Percentiles rank a stretch among this genome's conserved stretches.
Conservation (phyloP, 2,888 invertebrate species). For the Apamea monoglypha region DNA sequence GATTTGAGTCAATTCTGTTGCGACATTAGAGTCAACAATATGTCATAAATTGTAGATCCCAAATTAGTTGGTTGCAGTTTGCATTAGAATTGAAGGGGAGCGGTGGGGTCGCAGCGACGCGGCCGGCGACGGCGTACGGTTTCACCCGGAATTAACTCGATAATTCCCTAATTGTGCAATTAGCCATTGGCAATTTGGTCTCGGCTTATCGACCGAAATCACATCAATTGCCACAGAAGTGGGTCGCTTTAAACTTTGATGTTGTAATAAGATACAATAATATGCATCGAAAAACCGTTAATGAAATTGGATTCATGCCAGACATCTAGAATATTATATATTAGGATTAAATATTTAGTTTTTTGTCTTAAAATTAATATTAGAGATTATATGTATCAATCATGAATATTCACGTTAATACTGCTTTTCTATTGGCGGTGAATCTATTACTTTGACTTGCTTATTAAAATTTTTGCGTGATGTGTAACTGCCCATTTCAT, state of each 20-base stretch:
- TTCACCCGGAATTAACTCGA: constrained; percentile 88
- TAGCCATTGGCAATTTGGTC: constrained; percentile 85
- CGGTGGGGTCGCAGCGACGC: constrained; percentile 64
- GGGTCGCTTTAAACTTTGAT: constrained; percentile 64
- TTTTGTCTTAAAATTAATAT: not conserved
- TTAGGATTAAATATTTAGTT: not conserved
- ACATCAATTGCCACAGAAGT: constrained; percentile 66
- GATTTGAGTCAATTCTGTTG: constrained; percentile 59
- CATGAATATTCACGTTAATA: constrained; percentile 41
- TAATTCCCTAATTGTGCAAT: constrained; percentile 89
- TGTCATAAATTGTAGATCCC: constrained; percentile 81
- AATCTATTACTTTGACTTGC: constrained; percentile 15
- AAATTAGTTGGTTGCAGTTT: constrained; percentile 79
- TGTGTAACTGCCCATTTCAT: constrained; percentile 11
- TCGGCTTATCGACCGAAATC: constrained; percentile 77
- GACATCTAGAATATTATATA: not conserved
- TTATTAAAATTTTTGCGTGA: constrained; percentile 19
- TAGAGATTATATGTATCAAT: not conserved
- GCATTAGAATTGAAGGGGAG: constrained; percentile 81
- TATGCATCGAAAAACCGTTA: constrained; percentile 43
- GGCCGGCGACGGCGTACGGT: constrained; percentile 76
- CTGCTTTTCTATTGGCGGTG: not conserved
- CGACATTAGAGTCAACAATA: constrained; percentile 78
- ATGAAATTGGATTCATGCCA: constrained; percentile 34
- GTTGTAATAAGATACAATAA: constrained; percentile 56